phyloP scores from a whole-genome alignment of 2,888 invertebrate species.

The Hemicrepidius hirtus region DNA sequence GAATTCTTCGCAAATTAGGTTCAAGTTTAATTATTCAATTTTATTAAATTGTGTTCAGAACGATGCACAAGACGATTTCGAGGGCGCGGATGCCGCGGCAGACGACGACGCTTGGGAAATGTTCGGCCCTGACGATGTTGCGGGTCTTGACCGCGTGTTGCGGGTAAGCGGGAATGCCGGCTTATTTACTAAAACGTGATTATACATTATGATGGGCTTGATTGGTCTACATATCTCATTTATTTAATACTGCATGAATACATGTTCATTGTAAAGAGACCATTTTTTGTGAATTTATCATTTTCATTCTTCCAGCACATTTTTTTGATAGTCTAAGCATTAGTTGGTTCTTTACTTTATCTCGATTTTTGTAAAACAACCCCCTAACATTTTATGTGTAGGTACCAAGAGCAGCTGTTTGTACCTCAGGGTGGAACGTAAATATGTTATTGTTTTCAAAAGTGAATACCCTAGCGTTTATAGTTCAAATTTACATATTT shows the following conservation, averaged over 20 bases:
- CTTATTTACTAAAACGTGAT: constrained; percentile 45
- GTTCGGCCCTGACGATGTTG: constrained; percentile 75
- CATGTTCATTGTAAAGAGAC: constrained; percentile 11
- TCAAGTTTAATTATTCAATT: constrained; percentile 29
- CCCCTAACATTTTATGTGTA: too few species aligned
- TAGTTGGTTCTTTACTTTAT: background rate
- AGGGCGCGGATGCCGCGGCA: constrained; percentile 76
- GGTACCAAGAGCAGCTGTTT: too few species aligned
- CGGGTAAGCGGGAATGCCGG: constrained; percentile 73
- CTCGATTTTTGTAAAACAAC: background rate
- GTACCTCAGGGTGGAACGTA: too few species aligned
- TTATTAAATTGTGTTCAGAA: constrained; percentile 76
- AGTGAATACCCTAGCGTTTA: too few species aligned
- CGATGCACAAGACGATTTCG: constrained; percentile 80
- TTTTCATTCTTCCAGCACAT: constrained; percentile 16
- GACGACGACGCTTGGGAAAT: constrained; percentile 79
- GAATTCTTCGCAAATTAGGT: constrained; percentile 22
- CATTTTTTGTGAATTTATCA: constrained; percentile 10
- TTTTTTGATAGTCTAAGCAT: constrained; percentile 16
- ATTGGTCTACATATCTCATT: constrained; percentile 33
- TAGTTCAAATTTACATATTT: too few species aligned
- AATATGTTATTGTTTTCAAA: too few species aligned
- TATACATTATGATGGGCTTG: constrained; percentile 40
- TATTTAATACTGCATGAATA: constrained; percentile 32
- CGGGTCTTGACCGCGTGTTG: constrained; percentile 75